Evolutionary conservation across 2,113 vertebrate species (phyloP), one percentile per base, ranked within the genome.

Genomic region (Percina caprodes): DNA sequence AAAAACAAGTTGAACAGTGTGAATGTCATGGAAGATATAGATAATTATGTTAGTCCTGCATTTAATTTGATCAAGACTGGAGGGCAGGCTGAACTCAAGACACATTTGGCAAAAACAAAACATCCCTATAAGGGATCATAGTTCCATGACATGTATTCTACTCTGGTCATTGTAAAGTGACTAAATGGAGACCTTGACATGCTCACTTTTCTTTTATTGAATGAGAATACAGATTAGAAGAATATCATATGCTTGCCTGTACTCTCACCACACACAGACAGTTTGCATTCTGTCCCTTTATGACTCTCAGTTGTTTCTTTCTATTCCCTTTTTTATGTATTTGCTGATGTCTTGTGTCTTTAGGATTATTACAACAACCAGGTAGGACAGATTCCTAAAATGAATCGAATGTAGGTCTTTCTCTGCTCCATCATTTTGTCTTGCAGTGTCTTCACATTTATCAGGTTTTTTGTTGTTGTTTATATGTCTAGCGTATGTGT

Each of bases 331-430:
- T 79, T 79, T 72, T 65, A 80, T 80, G 77, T 73, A 26, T 69
- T 67, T 69, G 5, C 68, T n/a, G 39, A 21, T 54, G 30, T 58
- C 54, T 69, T 75, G 18, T 54, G 35, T 58, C 58, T 74, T 74
- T 85, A 91, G 91, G 78, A 90, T 80, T 90, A 92, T 89, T 84
- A 89, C 86, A 86, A 90, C 81, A 87, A 84, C 75, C 85, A 94
- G 90, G 88, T 92, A 88, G 65, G 85, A 79, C 7, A 4, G 19
- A 61, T 23, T 42, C 10, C 9, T 8, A 24, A 58, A 14, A 42
- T 26, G 0, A 65, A 9, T 54, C 48, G 11, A 42, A 70, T 49
- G 33, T 6, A 30, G 9, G 6, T n/a, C 9, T 13, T 2, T 46
- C 51, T 68, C 12, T 24, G 4, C 56, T 0, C 13, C 8, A 6